phyloP scores from a whole-genome alignment of 2,888 invertebrate genomes.

The Biston stratarius region DNA sequence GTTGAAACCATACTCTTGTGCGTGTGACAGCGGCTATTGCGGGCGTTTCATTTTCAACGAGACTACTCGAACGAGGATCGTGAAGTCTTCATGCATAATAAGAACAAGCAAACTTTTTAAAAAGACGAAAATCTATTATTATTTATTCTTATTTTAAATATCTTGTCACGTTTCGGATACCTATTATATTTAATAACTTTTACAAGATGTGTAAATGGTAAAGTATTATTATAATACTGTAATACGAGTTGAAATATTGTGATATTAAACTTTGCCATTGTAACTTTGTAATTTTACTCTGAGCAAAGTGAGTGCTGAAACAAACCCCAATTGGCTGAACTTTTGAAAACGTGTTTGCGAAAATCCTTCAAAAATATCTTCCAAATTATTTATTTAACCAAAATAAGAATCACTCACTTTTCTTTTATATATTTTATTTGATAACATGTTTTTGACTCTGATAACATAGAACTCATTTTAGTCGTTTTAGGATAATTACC shows the following conservation, averaged over 20 bases:
- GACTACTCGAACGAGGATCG: slow-evolving; percentile 48
- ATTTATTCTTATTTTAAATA: too few relatives aligned
- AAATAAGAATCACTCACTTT: slow-evolving; percentile 31
- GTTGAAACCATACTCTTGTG: slow-evolving; percentile 95
- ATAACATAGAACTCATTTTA: too few relatives aligned
- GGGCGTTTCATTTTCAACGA: slow-evolving; percentile 88
- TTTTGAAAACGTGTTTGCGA: slow-evolving; percentile 9
- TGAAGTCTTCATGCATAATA: neutral
- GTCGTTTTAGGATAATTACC: too few relatives aligned
- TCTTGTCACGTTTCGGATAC: too few relatives aligned
- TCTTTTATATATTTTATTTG: slow-evolving; percentile 8
- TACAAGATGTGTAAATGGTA: neutral
- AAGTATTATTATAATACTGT: too few relatives aligned
- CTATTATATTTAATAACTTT: neutral
- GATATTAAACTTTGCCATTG: neutral
- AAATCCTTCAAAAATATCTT: slow-evolving; percentile 14
- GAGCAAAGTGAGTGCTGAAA: slow-evolving; percentile 44
- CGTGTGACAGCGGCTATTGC: slow-evolving; percentile 99
- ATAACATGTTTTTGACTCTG: neutral
- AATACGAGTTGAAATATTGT: neutral
- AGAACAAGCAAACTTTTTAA: neutral
- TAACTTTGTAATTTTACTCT: slow-evolving; percentile 13
- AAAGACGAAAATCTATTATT: too few relatives aligned
- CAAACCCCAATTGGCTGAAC: slow-evolving; percentile 40
- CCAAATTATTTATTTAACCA: slow-evolving; percentile 22